Percentiles rank a stretch among this genome's conserved stretches.
phyloP scores from a whole-genome alignment of 2,888 invertebrate genomes.

The Chrysomela aeneicollis region DNA sequence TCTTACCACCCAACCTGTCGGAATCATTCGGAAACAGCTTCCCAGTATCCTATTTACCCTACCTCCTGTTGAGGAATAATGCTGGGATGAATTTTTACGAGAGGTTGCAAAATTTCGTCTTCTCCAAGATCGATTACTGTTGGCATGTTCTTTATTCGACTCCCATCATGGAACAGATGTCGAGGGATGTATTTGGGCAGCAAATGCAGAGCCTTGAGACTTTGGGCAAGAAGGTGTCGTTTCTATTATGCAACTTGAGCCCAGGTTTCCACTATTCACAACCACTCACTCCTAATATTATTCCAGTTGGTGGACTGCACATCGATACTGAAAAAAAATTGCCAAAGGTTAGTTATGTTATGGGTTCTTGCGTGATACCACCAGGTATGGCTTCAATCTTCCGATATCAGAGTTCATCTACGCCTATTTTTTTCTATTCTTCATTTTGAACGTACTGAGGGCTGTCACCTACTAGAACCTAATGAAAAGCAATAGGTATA shows the following conservation, averaged over 20 bases:
- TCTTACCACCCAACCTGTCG: constrained; percentile 32
- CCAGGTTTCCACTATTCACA: constrained; percentile 50
- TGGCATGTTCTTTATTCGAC: constrained; percentile 3
- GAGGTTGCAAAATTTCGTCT: constrained; percentile 41
- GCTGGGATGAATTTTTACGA: constrained; percentile 42
- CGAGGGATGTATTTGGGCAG: constrained; percentile 41
- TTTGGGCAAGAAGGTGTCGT: constrained; percentile 47
- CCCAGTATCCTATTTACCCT: constrained; percentile 43
- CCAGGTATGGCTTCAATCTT: too few relatives aligned
- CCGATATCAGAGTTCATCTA: too few relatives aligned
- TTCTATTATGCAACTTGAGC: constrained; percentile 52
- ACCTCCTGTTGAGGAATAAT: constrained; percentile 30
- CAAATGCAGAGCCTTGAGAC: constrained; percentile 43
- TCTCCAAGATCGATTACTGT: constrained; percentile 27
- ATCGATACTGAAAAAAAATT: constrained; percentile 45
- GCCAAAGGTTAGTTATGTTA: constrained; percentile 51
- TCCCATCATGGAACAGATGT: constrained; percentile 29
- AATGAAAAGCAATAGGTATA: too few relatives aligned
- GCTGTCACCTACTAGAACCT: too few relatives aligned
- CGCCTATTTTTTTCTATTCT: too few relatives aligned
- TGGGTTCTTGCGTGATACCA: too few relatives aligned
- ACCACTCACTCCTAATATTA: constrained; percentile 54
- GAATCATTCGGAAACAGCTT: constrained; percentile 39
- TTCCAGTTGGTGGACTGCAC: constrained; percentile 57
- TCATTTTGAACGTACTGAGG: too few relatives aligned